Evolutionary conservation across 35 echinoderm and acorn worm genomes (phyloP).

Genomic region (Strongylocentrotus purpuratus): DNA sequence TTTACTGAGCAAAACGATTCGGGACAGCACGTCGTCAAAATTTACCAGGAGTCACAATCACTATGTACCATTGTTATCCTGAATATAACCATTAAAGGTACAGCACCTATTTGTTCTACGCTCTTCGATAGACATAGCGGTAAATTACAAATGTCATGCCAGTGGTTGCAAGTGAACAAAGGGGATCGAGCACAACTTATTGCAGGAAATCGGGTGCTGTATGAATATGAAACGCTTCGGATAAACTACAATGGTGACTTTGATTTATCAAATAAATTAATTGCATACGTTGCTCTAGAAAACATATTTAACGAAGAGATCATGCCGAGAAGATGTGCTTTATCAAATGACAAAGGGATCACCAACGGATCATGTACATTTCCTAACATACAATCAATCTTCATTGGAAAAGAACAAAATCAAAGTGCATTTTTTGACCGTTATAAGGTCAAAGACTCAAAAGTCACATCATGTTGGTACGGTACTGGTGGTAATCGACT

Average conservation of each 20-base stretch:
- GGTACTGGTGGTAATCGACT: background rate
- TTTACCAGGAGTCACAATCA: background rate
- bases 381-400: background rate
- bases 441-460: background rate
- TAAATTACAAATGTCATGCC: background rate
- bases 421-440: background rate
- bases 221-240: background rate
- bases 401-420: background rate
- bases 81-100: background rate
- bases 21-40: background rate
- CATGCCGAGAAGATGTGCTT: background rate
- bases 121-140: background rate
- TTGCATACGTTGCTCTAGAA: background rate
- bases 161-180: background rate
- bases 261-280: background rate
- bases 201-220: background rate
- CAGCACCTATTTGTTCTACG: background rate
- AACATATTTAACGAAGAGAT: background rate
- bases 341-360: background rate
- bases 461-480: background rate
- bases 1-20: background rate
- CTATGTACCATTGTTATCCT: background rate
- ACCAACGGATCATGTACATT: background rate
- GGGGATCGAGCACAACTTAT: background rate
- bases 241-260: background rate